Evolutionary conservation across 64 coral and sea anemone species (phyloP).

Genomic region (Cladopsammia gracilis): DNA sequence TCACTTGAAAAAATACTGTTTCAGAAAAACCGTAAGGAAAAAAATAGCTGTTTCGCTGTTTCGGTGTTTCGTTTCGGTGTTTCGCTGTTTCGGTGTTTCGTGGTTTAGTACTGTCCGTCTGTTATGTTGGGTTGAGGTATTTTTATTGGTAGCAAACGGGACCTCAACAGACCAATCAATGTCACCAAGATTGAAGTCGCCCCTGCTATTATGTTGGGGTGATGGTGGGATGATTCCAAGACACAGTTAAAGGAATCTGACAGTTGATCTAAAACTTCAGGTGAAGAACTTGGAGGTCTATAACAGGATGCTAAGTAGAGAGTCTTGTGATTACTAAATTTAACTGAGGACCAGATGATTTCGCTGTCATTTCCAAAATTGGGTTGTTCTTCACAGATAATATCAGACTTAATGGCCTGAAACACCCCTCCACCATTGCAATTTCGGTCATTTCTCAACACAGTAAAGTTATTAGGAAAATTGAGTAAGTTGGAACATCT

Average conservation of each 20-base stretch:
- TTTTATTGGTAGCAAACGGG: slow-evolving; percentile 17
- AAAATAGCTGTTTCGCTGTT: too few species aligned
- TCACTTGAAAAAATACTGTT: too few species aligned
- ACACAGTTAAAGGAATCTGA: slow-evolving; percentile 18
- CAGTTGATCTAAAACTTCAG: background rate
- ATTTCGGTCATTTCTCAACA: slow-evolving; percentile 17
- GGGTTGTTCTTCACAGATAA: background rate
- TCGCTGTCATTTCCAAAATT: too few species aligned
- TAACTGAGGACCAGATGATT: too few species aligned
- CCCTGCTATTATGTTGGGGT: slow-evolving; percentile 47
- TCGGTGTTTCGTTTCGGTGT: too few species aligned
- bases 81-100: too few species aligned
- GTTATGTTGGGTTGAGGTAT: background rate
- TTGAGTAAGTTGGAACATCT: background rate
- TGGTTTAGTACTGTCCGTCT: too few species aligned
- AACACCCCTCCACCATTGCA: slow-evolving; percentile 10
- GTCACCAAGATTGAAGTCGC: slow-evolving; percentile 50
- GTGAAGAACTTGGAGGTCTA: background rate
- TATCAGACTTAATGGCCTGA: slow-evolving; percentile 7
- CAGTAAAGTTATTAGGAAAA: background rate
- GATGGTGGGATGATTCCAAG: slow-evolving; percentile 3
- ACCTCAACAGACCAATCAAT: slow-evolving; percentile 52
- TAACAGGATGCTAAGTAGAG: background rate
- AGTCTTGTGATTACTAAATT: background rate
- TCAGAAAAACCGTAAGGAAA: too few species aligned